A percentile compares a stretch with the other conserved stretches of the same genome.
Conservation (phyloP, 2,888 invertebrate species). For the Axea sp. region DNA sequence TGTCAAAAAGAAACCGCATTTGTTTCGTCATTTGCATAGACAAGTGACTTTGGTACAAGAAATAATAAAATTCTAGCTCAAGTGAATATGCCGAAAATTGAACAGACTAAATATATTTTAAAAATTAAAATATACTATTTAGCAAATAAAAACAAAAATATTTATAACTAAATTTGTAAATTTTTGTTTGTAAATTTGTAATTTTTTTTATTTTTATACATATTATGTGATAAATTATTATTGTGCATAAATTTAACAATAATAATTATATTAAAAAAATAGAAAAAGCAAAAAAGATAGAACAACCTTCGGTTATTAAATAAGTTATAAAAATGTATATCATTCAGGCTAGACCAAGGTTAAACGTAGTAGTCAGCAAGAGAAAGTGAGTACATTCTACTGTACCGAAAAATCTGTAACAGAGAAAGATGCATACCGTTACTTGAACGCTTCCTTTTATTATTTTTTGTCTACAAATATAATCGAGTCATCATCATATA, state of each 20-base stretch:
- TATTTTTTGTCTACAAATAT: conserved; percentile 38
- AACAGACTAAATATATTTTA: neutral
- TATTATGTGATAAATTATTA: neutral
- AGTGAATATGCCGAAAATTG: neutral
- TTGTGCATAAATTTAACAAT: no score
- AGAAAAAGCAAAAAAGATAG: neutral
- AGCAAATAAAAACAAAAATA: neutral
- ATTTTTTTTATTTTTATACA: neutral
- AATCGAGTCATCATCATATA: conserved; percentile 16
- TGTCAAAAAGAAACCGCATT: conserved; percentile 36
- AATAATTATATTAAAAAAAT: no score
- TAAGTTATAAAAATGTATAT: conserved; percentile 38
- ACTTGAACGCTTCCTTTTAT: conserved; percentile 19
- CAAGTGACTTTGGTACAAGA: conserved; percentile 17
- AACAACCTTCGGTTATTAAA: conserved; percentile 6
- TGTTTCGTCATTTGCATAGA: conserved; percentile 37
- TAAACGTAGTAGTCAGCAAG: conserved; percentile 9
- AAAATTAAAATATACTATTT: no score
- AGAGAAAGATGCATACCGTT: conserved; percentile 34
- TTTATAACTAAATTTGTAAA: no score
- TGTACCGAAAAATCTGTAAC: conserved; percentile 43
- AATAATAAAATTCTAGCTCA: conserved; percentile 23
- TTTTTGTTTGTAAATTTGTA: no score
- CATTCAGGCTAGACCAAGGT: conserved; percentile 42
- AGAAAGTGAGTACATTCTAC: conserved; percentile 51